Evolutionary conservation across 2,888 invertebrate species (phyloP).

Genomic region (Leucoma salicis): DNA sequence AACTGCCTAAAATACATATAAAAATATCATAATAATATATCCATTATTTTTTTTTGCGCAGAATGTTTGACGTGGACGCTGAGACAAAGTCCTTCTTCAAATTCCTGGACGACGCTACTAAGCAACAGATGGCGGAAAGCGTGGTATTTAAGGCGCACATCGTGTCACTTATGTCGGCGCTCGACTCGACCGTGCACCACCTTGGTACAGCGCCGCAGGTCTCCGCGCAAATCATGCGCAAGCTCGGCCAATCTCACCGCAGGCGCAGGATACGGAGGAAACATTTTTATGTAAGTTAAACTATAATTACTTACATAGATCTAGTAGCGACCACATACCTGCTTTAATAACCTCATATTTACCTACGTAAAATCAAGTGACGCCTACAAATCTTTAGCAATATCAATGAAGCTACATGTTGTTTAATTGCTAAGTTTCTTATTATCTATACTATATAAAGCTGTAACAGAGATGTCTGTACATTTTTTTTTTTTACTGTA

Average conservation of each 20-base stretch:
- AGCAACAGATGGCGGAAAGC: conserved; percentile 41
- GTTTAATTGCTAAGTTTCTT: no score
- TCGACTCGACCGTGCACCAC: conserved; percentile 47
- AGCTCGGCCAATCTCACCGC: not conserved
- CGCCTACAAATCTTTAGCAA: no score
- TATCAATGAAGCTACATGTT: no score
- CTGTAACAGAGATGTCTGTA: no score
- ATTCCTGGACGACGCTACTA: conserved; percentile 40
- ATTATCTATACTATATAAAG: no score
- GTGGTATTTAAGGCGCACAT: conserved; percentile 58
- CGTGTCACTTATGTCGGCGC: conserved; percentile 53
- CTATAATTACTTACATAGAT: no score
- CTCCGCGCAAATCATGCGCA: not conserved
- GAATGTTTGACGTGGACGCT: conserved; percentile 51
- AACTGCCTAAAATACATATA: not conserved
- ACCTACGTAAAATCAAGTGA: no score
- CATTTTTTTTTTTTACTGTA: no score
- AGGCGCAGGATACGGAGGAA: not conserved
- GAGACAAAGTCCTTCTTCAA: conserved; percentile 52
- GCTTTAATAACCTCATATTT: no score
- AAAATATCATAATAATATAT: not conserved
- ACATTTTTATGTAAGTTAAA: not conserved
- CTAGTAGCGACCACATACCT: no score
- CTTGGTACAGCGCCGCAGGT: conserved; percentile 17
- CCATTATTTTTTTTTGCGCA: conserved; percentile 11